Evolutionary conservation across 2,113 vertebrate species (phyloP).

Genomic region (Sitta europaea): DNA sequence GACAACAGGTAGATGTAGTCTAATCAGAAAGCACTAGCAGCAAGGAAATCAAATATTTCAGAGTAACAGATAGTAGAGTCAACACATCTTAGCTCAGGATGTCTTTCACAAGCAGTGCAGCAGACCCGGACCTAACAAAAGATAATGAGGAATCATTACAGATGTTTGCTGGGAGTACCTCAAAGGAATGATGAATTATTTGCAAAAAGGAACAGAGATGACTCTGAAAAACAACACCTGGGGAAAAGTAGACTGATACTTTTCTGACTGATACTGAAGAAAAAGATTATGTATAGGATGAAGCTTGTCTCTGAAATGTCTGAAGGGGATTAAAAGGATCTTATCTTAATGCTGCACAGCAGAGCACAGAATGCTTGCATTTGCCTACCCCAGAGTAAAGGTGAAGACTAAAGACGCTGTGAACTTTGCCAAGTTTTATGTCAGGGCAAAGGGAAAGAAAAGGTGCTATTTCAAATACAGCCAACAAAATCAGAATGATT

Average conservation of each 20-base stretch:
- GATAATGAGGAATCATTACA: neutral
- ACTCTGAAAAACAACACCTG: neutral
- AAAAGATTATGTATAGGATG: neutral
- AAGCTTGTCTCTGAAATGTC: neutral
- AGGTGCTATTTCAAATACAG: fast-evolving
- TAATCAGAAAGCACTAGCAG: neutral
- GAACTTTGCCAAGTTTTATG: neutral
- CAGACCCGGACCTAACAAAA: neutral
- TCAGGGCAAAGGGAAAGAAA: neutral
- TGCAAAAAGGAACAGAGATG: neutral
- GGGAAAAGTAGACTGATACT: neutral
- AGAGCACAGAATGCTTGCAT: neutral
- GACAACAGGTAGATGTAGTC: neutral
- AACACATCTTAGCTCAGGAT: neutral
- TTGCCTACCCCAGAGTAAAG: neutral
- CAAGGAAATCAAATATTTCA: neutral
- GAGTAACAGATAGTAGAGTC: neutral
- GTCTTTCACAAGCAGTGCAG: neutral
- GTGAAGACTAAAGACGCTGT: neutral
- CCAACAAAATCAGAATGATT: neutral
- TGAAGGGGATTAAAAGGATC: neutral
- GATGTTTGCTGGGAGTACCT: neutral
- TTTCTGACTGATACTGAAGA: too few species aligned
- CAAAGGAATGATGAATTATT: neutral
- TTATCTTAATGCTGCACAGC: neutral